Percentiles rank a stretch among this genome's conserved stretches.
These are phyloP conservation scores for Mesaphorura yosii DNA, from an alignment of 1,140 invertebrate genomes.

Conservation along the genomic window DNA sequence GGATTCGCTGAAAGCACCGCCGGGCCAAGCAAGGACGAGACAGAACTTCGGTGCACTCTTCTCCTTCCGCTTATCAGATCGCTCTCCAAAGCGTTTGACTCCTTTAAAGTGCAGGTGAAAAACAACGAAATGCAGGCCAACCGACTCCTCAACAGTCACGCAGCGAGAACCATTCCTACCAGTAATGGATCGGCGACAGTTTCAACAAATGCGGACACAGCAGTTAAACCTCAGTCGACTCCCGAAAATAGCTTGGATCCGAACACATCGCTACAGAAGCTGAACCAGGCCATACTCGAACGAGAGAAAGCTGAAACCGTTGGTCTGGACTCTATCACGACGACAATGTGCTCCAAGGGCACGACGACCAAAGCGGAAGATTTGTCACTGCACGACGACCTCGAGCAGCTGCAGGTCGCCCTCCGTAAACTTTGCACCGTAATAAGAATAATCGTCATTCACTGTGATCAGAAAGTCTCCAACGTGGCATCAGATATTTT, in stretches of 20 bases:
- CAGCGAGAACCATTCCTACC: not conserved
- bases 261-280: constrained; percentile 16
- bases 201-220: no score
- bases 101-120: not conserved
- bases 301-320: constrained; percentile 22
- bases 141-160: not conserved
- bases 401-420: constrained; percentile 19
- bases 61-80: constrained; percentile 21
- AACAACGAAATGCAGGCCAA: no score
- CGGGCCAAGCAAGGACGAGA: constrained; percentile 14
- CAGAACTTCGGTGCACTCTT: constrained; percentile 19
- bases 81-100: constrained; percentile 15
- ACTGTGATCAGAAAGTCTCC: constrained; percentile 24
- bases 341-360: not conserved
- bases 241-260: no score
- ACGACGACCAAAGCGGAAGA: constrained; percentile 7
- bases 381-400: constrained; percentile 15
- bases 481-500: constrained; percentile 26
- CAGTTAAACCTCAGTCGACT: no score
- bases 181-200: no score
- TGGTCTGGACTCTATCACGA: constrained; percentile 1
- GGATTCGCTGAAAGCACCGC: not conserved
- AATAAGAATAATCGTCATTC: constrained; percentile 21
- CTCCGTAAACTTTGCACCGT: constrained; percentile 15
- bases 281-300: constrained; percentile 28